Percentiles rank a stretch among this genome's conserved stretches.
These are phyloP conservation scores for Melanotaenia trifasciata DNA, from an alignment of 2,797 vertebrate species.

Conservation along the genomic window DNA sequence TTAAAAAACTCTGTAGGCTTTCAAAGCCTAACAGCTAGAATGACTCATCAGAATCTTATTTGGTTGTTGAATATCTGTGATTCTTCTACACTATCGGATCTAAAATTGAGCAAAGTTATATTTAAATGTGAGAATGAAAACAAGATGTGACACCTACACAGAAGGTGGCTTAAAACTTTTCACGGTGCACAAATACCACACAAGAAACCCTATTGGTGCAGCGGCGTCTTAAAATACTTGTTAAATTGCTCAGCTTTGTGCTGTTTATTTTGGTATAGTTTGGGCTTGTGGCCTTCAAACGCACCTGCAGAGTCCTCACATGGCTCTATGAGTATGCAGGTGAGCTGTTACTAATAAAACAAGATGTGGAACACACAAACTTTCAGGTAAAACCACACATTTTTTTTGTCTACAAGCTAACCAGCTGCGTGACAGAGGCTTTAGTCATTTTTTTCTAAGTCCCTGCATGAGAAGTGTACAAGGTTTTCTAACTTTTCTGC, in stretches of 20 bases:
- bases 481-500: background rate
- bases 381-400: background rate
- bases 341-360: background rate
- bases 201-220: background rate
- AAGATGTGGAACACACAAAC: background rate
- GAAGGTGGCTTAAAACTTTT: background rate
- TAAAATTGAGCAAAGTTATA: too few species aligned
- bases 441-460: background rate
- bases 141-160: background rate
- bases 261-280: background rate
- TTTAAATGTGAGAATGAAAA: too few species aligned
- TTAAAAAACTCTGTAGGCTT: background rate
- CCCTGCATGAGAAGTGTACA: background rate
- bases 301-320: background rate
- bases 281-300: background rate
- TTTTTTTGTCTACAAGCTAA: background rate
- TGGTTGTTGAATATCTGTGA: background rate
- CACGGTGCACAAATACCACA: background rate
- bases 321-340: too few species aligned
- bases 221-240: background rate
- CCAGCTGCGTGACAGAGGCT: background rate
- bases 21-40: background rate
- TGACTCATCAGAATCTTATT: background rate
- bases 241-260: background rate
- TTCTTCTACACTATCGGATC: background rate